A percentile compares a stretch with the other conserved stretches of the same genome.
Conservation (phyloP, 2,888 invertebrate species). For the Hipparchia semele region DNA sequence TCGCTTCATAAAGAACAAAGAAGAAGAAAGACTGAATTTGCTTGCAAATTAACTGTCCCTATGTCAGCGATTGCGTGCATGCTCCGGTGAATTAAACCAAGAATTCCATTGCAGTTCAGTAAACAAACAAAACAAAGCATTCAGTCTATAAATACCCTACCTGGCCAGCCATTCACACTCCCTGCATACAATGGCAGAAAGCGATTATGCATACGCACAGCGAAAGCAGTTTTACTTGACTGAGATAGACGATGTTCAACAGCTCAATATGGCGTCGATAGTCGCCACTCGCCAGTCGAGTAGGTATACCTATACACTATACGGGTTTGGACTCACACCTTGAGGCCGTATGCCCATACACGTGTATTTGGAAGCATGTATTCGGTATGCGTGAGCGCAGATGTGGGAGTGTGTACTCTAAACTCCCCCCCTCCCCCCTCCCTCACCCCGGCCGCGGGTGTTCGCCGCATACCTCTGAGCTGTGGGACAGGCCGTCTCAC, state of each 20-base stretch:
- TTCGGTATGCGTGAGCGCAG: conserved; percentile 5
- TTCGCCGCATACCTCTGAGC: not conserved
- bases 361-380: not conserved
- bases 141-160: not conserved
- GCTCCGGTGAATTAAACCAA: not conserved
- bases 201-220: not conserved
- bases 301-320: not conserved
- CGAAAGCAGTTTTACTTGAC: not conserved
- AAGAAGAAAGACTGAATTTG: no score
- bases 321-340: not conserved
- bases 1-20: no score
- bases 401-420: not conserved
- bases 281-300: not conserved
- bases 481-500: not conserved
- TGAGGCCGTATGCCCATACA: not conserved
- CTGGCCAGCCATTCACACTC: not conserved
- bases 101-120: not conserved
- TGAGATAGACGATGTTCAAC: not conserved
- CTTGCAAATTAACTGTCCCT: no score
- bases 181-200: not conserved
- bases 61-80: no score
- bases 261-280: conserved; percentile 3
- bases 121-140: not conserved
- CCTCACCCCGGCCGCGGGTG: not conserved
- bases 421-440: not conserved